phyloP scores from a whole-genome alignment of 2,113 vertebrate species.

The Gobius niger region DNA sequence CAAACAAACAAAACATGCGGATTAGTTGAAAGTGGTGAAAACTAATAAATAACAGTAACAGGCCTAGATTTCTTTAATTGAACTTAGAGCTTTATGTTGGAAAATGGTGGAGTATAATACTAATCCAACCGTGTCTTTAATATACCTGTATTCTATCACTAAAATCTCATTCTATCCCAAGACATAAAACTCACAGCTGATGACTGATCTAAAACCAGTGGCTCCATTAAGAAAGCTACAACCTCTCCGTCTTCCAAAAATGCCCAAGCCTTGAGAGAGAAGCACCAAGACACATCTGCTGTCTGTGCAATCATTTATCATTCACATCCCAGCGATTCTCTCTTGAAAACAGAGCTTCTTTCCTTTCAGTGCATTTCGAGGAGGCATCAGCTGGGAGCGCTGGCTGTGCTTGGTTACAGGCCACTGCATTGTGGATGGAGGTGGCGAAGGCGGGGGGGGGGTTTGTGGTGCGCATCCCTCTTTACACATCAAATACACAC shows the following conservation, averaged over 20 bases:
- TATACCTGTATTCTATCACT: not conserved
- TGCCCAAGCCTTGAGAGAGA: conserved; percentile 18
- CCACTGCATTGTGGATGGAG: conserved; percentile 50
- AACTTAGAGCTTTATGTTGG: too few relatives aligned
- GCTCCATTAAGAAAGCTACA: conserved; percentile 29
- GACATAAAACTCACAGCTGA: not conserved
- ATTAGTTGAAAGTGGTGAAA: too few relatives aligned
- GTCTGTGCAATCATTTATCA: conserved; percentile 50
- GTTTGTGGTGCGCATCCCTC: conserved; percentile 20
- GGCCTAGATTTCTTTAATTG: too few relatives aligned
- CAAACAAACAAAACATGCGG: not conserved
- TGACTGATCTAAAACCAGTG: not conserved
- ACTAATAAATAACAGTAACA: too few relatives aligned
- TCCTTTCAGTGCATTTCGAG: conserved; percentile 31
- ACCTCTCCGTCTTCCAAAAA: conserved; percentile 19
- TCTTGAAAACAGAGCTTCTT: conserved; percentile 35
- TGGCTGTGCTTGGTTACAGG: conserved; percentile 51
- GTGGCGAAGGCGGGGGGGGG: not conserved
- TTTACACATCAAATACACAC: conserved; percentile 17
- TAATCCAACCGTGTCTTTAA: not conserved
- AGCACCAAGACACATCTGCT: conserved; percentile 61
- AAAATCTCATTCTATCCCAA: not conserved
- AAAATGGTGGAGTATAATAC: not conserved
- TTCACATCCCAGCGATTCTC: conserved; percentile 56
- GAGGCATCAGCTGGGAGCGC: conserved; percentile 64